Evolutionary conservation across 2,797 vertebrate genomes (phyloP).

Genomic region (Sebastes minor): DNA sequence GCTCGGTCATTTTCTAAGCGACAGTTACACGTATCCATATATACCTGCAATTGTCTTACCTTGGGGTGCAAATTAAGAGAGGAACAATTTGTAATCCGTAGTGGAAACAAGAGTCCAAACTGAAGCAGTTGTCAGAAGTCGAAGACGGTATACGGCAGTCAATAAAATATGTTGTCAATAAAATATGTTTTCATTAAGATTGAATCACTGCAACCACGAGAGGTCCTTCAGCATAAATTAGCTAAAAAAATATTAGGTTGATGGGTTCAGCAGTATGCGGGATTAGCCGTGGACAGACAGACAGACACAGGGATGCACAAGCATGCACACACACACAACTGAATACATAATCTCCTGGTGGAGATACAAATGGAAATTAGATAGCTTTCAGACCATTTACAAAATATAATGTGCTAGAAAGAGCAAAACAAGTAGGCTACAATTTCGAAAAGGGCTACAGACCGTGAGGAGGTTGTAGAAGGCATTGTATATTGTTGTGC

Average conservation of each 20-base stretch:
- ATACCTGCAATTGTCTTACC: neutral
- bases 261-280: neutral
- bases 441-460: neutral
- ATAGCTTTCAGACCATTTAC: neutral
- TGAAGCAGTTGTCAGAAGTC: neutral
- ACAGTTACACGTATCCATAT: neutral
- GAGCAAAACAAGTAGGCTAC: neutral
- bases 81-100: neutral
- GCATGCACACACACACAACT: neutral
- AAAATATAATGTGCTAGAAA: neutral
- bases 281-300: too few relatives aligned
- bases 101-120: neutral
- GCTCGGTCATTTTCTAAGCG: neutral
- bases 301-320: neutral
- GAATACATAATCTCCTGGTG: neutral
- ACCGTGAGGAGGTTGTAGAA: neutral
- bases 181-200: accelerated
- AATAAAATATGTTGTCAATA: neutral
- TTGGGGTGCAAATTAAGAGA: neutral
- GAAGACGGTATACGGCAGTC: too few relatives aligned
- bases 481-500: neutral
- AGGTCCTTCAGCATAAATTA: neutral
- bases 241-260: neutral
- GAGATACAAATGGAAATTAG: neutral
- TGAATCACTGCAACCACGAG: neutral